These are phyloP conservation scores for Achatina immaculata DNA, from an alignment of 1,140 invertebrate genomes.

Conservation along the genomic window DNA sequence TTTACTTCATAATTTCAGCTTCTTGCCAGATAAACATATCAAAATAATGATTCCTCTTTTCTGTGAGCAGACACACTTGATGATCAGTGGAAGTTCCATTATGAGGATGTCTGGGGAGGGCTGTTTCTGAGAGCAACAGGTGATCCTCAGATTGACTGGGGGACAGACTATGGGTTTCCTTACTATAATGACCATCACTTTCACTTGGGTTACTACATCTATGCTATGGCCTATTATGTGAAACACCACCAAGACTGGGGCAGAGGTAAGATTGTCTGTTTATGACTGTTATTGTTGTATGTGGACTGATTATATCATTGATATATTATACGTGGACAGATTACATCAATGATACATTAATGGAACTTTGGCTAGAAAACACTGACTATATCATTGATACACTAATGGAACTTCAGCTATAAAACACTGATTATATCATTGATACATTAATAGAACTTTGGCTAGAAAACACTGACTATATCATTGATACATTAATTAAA, in stretches of 20 bases:
- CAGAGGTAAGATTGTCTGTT: conserved; percentile 44
- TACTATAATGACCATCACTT: conserved; percentile 66
- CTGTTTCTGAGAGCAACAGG: conserved; percentile 56
- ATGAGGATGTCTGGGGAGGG: conserved; percentile 64
- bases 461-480: too few relatives aligned
- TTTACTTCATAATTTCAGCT: too few relatives aligned
- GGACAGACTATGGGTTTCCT: conserved; percentile 61
- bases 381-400: too few relatives aligned
- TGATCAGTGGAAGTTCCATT: conserved; percentile 57
- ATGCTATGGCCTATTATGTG: conserved; percentile 59
- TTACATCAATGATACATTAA: too few relatives aligned
- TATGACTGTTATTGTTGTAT: background rate
- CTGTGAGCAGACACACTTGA: conserved; percentile 48
- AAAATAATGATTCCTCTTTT: background rate
- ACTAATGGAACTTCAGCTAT: too few relatives aligned
- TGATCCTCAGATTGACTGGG: conserved; percentile 44
- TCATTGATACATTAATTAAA: too few relatives aligned
- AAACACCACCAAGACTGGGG: conserved; percentile 55
- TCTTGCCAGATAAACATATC: too few relatives aligned
- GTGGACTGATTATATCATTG: too few relatives aligned
- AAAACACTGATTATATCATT: too few relatives aligned
- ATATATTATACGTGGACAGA: too few relatives aligned
- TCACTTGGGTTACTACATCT: conserved; percentile 63
- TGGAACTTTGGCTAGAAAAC: too few relatives aligned
- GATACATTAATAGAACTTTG: too few relatives aligned